Conservation (phyloP, 2,113 vertebrate species). For the Alouatta palliata region DNA sequence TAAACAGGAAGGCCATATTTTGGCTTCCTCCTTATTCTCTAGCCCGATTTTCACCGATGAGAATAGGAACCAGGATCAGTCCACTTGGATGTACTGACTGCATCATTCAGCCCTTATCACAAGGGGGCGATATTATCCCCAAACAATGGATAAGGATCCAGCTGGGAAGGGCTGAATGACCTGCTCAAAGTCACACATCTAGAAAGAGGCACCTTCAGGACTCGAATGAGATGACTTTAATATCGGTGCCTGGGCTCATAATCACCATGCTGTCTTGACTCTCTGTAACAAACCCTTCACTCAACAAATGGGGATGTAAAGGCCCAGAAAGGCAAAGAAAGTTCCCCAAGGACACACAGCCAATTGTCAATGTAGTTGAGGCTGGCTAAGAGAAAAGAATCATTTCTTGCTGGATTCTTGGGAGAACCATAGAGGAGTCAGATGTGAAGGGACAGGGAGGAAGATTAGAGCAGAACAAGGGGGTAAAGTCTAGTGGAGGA, state of each 20-base stretch:
- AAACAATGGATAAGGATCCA: too few species aligned
- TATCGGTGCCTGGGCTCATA: not conserved
- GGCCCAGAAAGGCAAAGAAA: not conserved
- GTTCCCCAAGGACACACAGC: not conserved
- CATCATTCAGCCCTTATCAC: not conserved
- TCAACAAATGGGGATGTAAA: not conserved
- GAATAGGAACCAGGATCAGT: too few species aligned
- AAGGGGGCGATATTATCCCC: not conserved
- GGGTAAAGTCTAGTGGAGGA: too few species aligned
- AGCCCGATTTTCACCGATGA: not conserved
- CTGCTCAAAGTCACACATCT: not conserved
- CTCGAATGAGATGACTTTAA: not conserved
- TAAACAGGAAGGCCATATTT: too few species aligned
- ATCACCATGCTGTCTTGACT: rapidly evolving
- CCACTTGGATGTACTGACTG: rapidly evolving
- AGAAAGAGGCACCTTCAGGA: not conserved
- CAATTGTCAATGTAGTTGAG: not conserved
- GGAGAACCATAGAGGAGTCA: not conserved
- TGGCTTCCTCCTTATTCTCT: not conserved
- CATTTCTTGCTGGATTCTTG: not conserved
- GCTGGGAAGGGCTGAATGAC: not conserved
- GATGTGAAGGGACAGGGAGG: too few species aligned
- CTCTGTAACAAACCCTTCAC: not conserved
- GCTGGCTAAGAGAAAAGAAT: not conserved
- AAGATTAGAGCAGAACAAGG: too few species aligned